phyloP scores from a whole-genome alignment of 2,113 vertebrate genomes.

The Zapornia atra region DNA sequence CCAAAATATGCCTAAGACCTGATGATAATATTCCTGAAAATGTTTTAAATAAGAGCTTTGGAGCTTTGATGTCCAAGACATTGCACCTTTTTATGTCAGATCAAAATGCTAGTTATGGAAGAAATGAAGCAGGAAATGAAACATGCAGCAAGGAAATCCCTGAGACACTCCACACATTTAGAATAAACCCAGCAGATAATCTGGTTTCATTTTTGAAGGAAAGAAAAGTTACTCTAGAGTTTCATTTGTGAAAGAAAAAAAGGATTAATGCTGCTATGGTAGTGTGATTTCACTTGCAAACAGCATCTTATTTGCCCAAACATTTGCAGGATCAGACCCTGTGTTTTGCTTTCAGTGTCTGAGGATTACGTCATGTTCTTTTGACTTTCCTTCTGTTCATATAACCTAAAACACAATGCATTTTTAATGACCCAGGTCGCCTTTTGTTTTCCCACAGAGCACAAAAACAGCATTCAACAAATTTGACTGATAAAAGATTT shows the following conservation, averaged over 20 bases:
- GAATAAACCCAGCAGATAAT: background rate
- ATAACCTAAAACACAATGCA: constrained; percentile 46
- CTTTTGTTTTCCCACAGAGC: constrained; percentile 66
- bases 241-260: background rate
- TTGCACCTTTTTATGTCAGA: background rate
- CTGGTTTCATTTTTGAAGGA: background rate
- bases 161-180: background rate
- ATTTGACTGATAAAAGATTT: constrained; percentile 64
- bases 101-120: background rate
- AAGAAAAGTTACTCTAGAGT: background rate
- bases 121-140: background rate
- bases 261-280: background rate
- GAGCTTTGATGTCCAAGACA: background rate
- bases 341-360: background rate
- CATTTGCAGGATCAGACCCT: background rate
- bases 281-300: background rate
- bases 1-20: background rate
- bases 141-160: background rate
- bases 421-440: constrained; percentile 55
- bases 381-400: constrained; percentile 55
- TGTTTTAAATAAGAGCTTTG: background rate
- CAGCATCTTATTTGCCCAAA: background rate
- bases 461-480: constrained; percentile 44
- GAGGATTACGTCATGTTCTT: constrained; percentile 22
- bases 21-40: background rate